Conservation (phyloP, 2,888 invertebrate species). For the Agonopterix alstromeriana region DNA sequence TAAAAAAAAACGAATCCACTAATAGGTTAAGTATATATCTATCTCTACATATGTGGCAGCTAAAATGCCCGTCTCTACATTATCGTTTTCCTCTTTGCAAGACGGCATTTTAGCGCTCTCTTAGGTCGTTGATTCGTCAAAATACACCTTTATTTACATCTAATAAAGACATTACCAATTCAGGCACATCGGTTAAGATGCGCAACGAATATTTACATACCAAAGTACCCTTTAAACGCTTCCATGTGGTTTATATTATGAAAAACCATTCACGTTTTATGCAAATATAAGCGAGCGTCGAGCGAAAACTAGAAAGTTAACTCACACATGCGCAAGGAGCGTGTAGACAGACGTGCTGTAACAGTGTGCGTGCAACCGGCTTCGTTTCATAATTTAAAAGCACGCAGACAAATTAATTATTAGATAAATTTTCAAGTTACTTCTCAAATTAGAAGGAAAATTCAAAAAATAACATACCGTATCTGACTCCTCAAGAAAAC, state of each 20-base stretch:
- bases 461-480: slow-evolving; percentile 49
- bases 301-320: slow-evolving; percentile 76
- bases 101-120: slow-evolving; percentile 3
- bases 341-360: slow-evolving; percentile 15
- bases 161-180: slow-evolving; percentile 53
- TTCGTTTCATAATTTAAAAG: slow-evolving; percentile 55
- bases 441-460: slow-evolving; percentile 10
- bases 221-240: slow-evolving; percentile 51
- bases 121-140: background rate
- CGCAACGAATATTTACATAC: slow-evolving; percentile 60
- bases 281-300: slow-evolving; percentile 63
- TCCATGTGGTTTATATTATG: slow-evolving; percentile 70
- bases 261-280: slow-evolving; percentile 75
- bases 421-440: slow-evolving; percentile 1
- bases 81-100: background rate
- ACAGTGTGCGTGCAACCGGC: slow-evolving; percentile 35
- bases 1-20: too few species aligned
- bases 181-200: slow-evolving; percentile 42
- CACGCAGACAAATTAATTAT: slow-evolving; percentile 31
- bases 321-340: slow-evolving; percentile 34
- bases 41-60: background rate
- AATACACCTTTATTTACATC: background rate
- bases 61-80: background rate
- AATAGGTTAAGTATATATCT: background rate
- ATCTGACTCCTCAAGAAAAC: slow-evolving; percentile 63